These are phyloP conservation scores for Chloebia gouldiae DNA, from an alignment of 2,113 vertebrate species.

Conservation along the genomic window DNA sequence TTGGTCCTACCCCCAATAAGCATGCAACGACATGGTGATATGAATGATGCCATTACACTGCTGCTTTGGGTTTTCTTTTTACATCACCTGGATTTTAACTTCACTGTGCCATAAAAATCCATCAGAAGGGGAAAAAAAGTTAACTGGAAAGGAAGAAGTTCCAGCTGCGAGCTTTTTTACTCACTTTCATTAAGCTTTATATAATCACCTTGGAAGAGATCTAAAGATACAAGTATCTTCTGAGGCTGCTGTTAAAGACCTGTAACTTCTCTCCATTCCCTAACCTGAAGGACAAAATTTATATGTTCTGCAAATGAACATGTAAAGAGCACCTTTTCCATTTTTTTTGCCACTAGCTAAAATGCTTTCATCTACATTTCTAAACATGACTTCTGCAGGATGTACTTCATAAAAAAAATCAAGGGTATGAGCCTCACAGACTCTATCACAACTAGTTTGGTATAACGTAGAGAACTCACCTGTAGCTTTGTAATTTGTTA, in stretches of 20 bases:
- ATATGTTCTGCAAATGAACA: neutral
- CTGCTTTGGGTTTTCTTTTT: neutral
- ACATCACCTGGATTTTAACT: neutral
- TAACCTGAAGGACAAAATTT: neutral
- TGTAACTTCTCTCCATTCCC: neutral
- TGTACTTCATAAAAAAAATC: neutral
- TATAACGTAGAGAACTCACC: neutral
- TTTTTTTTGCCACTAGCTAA: neutral
- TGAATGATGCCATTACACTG: neutral
- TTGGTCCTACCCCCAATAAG: neutral
- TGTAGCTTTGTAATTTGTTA: neutral
- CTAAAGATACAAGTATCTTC: neutral
- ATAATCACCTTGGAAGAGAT: neutral
- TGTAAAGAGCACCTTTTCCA: neutral
- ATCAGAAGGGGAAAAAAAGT: neutral
- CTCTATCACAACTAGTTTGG: neutral
- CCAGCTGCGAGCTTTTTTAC: neutral
- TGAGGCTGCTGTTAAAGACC: neutral
- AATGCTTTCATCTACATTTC: neutral
- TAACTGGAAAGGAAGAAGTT: neutral
- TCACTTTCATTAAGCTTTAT: neutral
- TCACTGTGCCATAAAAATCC: neutral
- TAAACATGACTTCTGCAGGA: conserved; percentile 7
- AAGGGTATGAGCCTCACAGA: neutral
- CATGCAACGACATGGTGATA: neutral